phyloP scores from a whole-genome alignment of 1,140 invertebrate genomes.

The Philopotamus ludificatus region DNA sequence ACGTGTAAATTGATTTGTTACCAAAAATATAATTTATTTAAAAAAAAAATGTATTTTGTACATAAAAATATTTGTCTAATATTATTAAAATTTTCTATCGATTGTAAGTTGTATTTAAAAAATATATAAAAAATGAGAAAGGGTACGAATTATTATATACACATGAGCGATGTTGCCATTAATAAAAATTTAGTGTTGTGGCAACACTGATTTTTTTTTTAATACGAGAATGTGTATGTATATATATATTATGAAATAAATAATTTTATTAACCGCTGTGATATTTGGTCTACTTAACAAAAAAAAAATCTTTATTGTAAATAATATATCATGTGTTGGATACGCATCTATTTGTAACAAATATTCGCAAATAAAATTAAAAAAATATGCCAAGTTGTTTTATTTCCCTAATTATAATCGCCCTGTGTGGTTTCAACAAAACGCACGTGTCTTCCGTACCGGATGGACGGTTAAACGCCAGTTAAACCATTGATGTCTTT shows the following conservation, averaged over 20 bases:
- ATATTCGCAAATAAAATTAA: conserved; percentile 38
- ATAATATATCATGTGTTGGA: conserved; percentile 38
- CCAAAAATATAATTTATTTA: neutral
- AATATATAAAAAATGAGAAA: conserved; percentile 21
- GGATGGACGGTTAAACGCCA: too few species aligned
- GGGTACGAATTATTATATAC: neutral
- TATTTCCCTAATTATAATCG: too few species aligned
- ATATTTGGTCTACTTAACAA: conserved; percentile 43
- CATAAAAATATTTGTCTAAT: conserved; percentile 40
- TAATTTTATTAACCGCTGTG: conserved; percentile 43
- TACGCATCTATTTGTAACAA: conserved; percentile 38
- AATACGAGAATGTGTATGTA: neutral
- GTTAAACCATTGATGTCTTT: neutral
- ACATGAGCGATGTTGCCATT: neutral
- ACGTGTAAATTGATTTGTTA: conserved; percentile 5
- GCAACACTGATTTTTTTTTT: neutral
- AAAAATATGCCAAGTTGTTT: neutral
- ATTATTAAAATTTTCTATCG: conserved; percentile 37
- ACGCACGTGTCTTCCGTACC: too few species aligned
- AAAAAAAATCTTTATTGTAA: conserved; percentile 40
- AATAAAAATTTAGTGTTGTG: neutral
- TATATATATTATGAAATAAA: conserved; percentile 18
- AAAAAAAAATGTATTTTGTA: conserved; percentile 36
- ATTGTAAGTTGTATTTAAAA: conserved; percentile 28
- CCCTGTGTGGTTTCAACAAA: too few species aligned